These are phyloP conservation scores for Aphelenchoides avenae DNA, from an alignment of 1,140 invertebrate species.

Conservation along the genomic window DNA sequence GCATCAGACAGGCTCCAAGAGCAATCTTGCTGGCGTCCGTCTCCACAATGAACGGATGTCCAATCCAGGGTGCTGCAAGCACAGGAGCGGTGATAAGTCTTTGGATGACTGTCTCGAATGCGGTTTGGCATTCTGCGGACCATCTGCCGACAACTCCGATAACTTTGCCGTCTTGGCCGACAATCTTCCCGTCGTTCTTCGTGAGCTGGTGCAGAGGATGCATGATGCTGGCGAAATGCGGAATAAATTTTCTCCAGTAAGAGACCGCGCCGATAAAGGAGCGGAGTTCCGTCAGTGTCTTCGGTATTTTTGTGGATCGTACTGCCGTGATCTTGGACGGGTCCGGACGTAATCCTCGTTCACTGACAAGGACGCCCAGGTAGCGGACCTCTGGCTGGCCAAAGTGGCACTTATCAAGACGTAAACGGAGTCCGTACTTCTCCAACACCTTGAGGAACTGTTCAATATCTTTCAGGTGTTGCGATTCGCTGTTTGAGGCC, in stretches of 20 bases:
- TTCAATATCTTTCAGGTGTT: constrained; percentile 18
- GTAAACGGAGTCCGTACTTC: constrained; percentile 5
- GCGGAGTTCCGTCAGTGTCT: constrained; percentile 20
- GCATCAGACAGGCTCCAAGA: constrained; percentile 15
- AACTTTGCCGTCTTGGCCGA: too few species aligned
- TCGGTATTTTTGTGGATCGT: constrained; percentile 5
- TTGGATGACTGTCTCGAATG: constrained; percentile 14
- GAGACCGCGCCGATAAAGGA: constrained; percentile 18
- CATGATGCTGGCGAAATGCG: constrained; percentile 12
- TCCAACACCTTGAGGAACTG: constrained; percentile 1
- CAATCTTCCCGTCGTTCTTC: constrained; percentile 18
- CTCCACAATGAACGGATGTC: constrained; percentile 19
- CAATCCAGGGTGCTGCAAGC: constrained; percentile 18
- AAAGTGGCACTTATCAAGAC: constrained; percentile 19
- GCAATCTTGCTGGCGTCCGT: constrained; percentile 16
- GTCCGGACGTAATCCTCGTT: constrained; percentile 12
- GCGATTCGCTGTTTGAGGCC: neutral
- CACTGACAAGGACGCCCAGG: constrained; percentile 14
- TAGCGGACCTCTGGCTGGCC: constrained; percentile 9
- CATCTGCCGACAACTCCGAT: neutral
- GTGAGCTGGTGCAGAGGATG: constrained; percentile 18
- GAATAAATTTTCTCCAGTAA: constrained; percentile 22
- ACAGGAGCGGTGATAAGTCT: constrained; percentile 12
- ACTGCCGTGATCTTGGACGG: constrained; percentile 8
- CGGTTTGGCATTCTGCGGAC: constrained; percentile 1